Evolutionary conservation across 2,888 invertebrate genomes (phyloP), one percentile per base, ranked within the genome.

Genomic region (Agriopis marginaria): DNA sequence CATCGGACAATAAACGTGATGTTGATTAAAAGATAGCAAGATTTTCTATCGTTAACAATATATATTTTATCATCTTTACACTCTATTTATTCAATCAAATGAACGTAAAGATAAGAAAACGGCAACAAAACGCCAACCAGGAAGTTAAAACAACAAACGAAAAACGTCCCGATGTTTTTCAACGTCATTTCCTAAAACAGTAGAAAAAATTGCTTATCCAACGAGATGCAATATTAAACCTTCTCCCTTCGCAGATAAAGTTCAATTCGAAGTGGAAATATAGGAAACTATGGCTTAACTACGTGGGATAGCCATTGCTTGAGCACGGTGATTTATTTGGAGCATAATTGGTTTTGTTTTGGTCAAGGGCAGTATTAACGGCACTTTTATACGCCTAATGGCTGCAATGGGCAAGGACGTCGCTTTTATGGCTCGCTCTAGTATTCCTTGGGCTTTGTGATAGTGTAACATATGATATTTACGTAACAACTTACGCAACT

Each of bases 331-430:
- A 90, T 90, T 91, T 90, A 91, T 89, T 81, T 82, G 83, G 82
- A 85, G 84, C 85, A 86, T 89, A 90, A 90, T 90, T 90, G 89
- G 87, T 88, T 90, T 90, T 90, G 89, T 89, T 89, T 87, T 79
- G 86, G 87, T 85, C 88, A 88, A 89, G 89, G 89, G 80, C 84
- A 76, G 83, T 75, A 87, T 87, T 89, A 89, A 90, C 85, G 86
- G 83, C 83, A 86, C 85, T 89, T 90, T 88, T 86, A 87, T 88
- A 80, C 86, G 81, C 77, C 83, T 90, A 89, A 89, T 90, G 86
- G 85, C 77, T 81, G 81, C 83, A 85, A 85, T 86, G 83, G 84
- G 80, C 76, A 79, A 81, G 78, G 82, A 79, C 81, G 76, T 79
- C 80, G 79, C 80, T 82, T 82, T 88, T 84, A 87, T 86, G 84